phyloP scores from a whole-genome alignment of 2,113 vertebrate genomes.

The Axis porcinus region DNA sequence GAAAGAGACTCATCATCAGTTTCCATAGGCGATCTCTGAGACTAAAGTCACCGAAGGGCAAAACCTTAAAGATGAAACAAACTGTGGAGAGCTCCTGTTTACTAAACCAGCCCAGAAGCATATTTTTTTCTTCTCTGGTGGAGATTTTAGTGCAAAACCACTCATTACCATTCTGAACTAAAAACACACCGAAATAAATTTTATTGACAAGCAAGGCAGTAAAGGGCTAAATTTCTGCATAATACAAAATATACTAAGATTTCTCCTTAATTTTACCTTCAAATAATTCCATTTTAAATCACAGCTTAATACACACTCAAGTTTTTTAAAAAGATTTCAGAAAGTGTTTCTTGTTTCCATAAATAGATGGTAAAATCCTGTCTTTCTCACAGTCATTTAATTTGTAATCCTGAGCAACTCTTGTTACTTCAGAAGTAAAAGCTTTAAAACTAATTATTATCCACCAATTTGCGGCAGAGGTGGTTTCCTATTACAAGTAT shows the following conservation, averaged over 20 bases:
- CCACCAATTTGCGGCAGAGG: not conserved
- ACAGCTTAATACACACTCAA: not conserved
- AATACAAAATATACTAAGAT: not conserved
- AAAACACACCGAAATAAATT: conserved; percentile 4
- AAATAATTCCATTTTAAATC: conserved; percentile 8
- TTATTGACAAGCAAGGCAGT: not conserved
- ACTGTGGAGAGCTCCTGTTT: not conserved
- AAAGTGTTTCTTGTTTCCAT: not conserved
- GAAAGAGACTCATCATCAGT: conserved; percentile 4
- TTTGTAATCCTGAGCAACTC: not conserved
- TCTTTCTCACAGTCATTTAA: conserved; percentile 1
- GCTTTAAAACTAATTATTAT: conserved; percentile 15
- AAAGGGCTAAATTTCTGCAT: conserved; percentile 3
- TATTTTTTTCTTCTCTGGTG: not conserved
- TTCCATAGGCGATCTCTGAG: not conserved
- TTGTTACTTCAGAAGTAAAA: conserved; percentile 2
- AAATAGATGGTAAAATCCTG: conserved; percentile 5
- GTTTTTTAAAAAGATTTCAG: not conserved
- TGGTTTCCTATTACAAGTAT: not conserved
- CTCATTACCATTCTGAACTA: conserved; percentile 27
- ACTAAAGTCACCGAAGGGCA: not conserved
- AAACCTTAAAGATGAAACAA: conserved; percentile 19
- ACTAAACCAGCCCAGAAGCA: not conserved
- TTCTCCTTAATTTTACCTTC: conserved; percentile 26
- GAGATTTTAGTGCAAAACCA: conserved; percentile 27